Percentiles rank a stretch among this genome's conserved stretches.
phyloP scores from a whole-genome alignment of 2,888 invertebrate species.

The Drosophila phalerata region DNA sequence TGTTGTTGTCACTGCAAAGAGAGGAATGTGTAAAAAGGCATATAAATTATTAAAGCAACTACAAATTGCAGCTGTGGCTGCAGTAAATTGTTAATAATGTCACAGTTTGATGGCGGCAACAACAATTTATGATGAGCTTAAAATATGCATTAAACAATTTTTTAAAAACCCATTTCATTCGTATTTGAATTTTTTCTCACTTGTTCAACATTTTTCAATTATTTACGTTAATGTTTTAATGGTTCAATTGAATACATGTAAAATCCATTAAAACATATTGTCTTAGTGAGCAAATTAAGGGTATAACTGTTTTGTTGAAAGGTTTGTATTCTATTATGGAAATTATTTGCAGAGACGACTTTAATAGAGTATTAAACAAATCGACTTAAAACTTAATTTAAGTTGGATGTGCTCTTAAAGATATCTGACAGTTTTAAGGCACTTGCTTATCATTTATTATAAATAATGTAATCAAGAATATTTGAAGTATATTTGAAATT shows the following conservation, averaged over 20 bases:
- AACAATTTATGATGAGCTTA: slow-evolving; percentile 70
- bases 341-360: too few relatives aligned
- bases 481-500: neutral
- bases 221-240: slow-evolving; percentile 74
- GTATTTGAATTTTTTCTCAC: slow-evolving; percentile 22
- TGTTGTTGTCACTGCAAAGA: slow-evolving; percentile 59
- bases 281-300: neutral
- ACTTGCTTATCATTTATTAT: neutral
- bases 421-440: neutral
- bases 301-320: neutral
- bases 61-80: slow-evolving; percentile 40
- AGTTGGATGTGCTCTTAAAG: neutral
- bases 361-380: neutral
- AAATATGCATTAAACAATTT: slow-evolving; percentile 57
- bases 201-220: slow-evolving; percentile 61
- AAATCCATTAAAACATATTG: slow-evolving; percentile 21
- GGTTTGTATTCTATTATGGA: neutral
- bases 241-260: slow-evolving; percentile 36
- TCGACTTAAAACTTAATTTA: neutral
- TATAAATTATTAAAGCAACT: slow-evolving; percentile 60
- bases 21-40: slow-evolving; percentile 43
- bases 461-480: neutral
- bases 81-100: slow-evolving; percentile 74
- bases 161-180: slow-evolving; percentile 12
- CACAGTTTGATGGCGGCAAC: slow-evolving; percentile 45